Conservation (phyloP, 2,797 vertebrate species). For the Vireo griseus region DNA sequence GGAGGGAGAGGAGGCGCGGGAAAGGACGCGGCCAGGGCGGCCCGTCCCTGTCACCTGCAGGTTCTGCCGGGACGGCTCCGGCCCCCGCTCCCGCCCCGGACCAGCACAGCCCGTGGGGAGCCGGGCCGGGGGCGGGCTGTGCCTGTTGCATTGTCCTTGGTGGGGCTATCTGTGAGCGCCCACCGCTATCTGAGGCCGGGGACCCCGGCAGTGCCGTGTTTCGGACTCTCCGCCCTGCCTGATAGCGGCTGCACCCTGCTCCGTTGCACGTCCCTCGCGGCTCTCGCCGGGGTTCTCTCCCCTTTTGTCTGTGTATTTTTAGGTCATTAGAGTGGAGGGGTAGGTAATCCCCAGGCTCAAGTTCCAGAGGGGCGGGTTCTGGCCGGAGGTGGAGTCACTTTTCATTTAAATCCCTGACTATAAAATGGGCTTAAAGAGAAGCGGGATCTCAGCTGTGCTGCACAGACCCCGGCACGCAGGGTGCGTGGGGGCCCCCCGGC, state of each 20-base stretch:
- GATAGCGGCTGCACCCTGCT: constrained; percentile 46
- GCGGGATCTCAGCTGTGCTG: constrained; percentile 73
- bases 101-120: background rate
- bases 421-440: constrained; percentile 86
- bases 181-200: background rate
- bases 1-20: constrained; percentile 28
- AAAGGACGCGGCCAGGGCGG: background rate
- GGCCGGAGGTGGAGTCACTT: constrained; percentile 88
- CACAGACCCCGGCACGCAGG: constrained; percentile 59
- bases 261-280: constrained; percentile 38
- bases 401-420: constrained; percentile 90
- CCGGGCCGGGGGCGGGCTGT: background rate
- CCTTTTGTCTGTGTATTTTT: constrained; percentile 65
- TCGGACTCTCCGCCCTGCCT: background rate
- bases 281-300: constrained; percentile 39
- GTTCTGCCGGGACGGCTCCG: background rate
- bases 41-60: constrained; percentile 19
- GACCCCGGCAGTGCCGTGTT: constrained; percentile 15
- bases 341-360: constrained; percentile 91
- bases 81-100: background rate
- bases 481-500: constrained; percentile 60
- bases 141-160: constrained; percentile 29
- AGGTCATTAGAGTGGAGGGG: constrained; percentile 78
- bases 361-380: constrained; percentile 91
- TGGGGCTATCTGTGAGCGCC: background rate